These are phyloP conservation scores for Anniella stebbinsi DNA, from an alignment of 2,797 vertebrate genomes.

Conservation along the genomic window DNA sequence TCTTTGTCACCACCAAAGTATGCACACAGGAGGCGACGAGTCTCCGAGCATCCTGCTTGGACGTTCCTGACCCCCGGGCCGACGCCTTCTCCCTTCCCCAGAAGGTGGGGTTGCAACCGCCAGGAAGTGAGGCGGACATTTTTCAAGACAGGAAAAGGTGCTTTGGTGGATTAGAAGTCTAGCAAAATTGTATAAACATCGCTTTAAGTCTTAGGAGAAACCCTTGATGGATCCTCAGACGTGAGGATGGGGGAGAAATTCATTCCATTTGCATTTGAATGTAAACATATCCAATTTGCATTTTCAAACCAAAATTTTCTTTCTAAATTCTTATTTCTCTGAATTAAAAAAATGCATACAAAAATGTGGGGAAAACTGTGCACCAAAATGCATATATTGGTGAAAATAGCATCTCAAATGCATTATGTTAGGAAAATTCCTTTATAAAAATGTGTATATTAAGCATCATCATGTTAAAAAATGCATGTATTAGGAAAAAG, in stretches of 20 bases:
- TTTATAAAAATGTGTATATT: too few species aligned
- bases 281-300: too few species aligned
- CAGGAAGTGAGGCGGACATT: background rate
- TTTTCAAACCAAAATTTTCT: too few species aligned
- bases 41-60: background rate
- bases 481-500: too few species aligned
- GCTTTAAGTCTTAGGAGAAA: background rate
- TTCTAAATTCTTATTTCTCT: background rate
- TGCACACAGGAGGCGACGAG: background rate
- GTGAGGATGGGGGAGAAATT: too few species aligned
- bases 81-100: background rate
- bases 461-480: too few species aligned
- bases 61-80: background rate
- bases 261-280: too few species aligned
- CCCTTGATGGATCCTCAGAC: background rate
- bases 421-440: too few species aligned
- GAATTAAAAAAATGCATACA: too few species aligned
- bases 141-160: background rate
- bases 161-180: background rate
- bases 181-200: background rate
- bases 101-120: background rate
- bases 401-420: too few species aligned
- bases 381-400: too few species aligned
- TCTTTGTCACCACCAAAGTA: slow-evolving; percentile 15
- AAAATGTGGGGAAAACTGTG: too few species aligned